Base-by-base conservation (phyloP, 2,888 invertebrate species). In the Acanthococcus lagerstroemiae region DNA sequence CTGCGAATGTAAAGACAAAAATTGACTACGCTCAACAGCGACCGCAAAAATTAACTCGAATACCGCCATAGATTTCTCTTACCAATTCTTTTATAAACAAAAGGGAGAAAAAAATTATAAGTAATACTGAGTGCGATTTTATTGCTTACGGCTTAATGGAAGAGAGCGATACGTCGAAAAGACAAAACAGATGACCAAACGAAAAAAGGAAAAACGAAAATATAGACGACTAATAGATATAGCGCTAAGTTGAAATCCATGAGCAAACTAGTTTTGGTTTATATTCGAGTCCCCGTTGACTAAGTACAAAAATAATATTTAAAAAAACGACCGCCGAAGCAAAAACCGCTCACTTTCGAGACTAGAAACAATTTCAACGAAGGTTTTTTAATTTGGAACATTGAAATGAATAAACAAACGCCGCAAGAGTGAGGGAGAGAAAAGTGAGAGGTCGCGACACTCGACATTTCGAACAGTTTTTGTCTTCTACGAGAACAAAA, bases 231-330 rank as follows among this genome's bases (percentile, higher is more conserved):
- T n/a, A n/a, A n/a, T n/a, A 45, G 4, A 45, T 26, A 60, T 54
- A 63, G 63, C 63, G 54, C 63, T 63, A 63, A 63, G 54, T 63
- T 63, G 54, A 63, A 52, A 63, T 50, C 63, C 25, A 63, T 63
- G 63, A 63, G 63, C 63, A 63, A 63, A 63, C 63, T 63, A 63
- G 63, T 63, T 44, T 52, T 61, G 61, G 61, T 63, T 63, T 63
- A 19, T 48, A 24, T 54, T 63, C 63, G 54, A 63, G 21, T 52
- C 61, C 50, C 37, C 30, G 50, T 44, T 54, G 63, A 63, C 63
- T 63, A 63, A 48, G 19, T 19, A 48, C 12, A 48, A 19, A 48
- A 52, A 52, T n/a, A 37, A 37, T 37, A 37, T 15, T 15, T 37
- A 37, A 37, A 15, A n/a, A 37, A 37, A 37, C 37, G 37, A 37